Percentiles rank a stretch among this genome's conserved stretches.
phyloP scores from a whole-genome alignment of 2,113 vertebrate genomes.

The Neolamprologus sp. region DNA sequence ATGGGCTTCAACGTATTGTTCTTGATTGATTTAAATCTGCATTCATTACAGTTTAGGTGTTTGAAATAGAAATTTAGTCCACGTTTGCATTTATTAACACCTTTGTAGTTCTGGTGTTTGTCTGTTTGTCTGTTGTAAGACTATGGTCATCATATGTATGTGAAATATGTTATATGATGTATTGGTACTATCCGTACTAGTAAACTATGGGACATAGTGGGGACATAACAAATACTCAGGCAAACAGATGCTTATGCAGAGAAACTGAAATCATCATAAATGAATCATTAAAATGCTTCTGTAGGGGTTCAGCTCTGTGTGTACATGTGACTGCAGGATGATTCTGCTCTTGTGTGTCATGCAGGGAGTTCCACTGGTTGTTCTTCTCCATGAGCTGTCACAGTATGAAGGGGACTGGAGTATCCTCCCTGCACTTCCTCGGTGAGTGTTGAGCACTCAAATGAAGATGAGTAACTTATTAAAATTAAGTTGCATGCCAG shows the following conservation, averaged over 20 bases:
- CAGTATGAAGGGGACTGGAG: conserved; percentile 83
- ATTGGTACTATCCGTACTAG: not conserved
- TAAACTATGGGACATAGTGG: not conserved
- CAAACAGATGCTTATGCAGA: not conserved
- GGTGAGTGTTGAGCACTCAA: conserved; percentile 61
- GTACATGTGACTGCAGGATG: not conserved
- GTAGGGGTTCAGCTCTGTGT: not conserved
- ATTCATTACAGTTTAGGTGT: not conserved
- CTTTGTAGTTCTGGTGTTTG: not conserved
- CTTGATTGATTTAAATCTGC: not conserved
- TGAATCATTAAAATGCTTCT: not conserved
- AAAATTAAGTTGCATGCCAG: not conserved
- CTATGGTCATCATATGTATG: not conserved
- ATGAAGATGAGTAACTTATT: not conserved
- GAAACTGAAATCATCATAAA: not conserved
- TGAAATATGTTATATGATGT: not conserved
- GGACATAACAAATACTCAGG: not conserved
- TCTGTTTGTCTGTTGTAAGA: not conserved
- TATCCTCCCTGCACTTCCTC: conserved; percentile 77
- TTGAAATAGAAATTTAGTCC: not conserved
- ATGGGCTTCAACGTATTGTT: not conserved
- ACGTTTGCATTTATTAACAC: not conserved
- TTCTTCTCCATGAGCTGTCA: conserved; percentile 80
- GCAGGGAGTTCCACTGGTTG: conserved; percentile 74
- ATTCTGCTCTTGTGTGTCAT: not conserved